Percentiles rank a stretch among this genome's conserved stretches.
These are phyloP conservation scores for Alca torda DNA, from an alignment of 2,797 vertebrate species.

Conservation along the genomic window DNA sequence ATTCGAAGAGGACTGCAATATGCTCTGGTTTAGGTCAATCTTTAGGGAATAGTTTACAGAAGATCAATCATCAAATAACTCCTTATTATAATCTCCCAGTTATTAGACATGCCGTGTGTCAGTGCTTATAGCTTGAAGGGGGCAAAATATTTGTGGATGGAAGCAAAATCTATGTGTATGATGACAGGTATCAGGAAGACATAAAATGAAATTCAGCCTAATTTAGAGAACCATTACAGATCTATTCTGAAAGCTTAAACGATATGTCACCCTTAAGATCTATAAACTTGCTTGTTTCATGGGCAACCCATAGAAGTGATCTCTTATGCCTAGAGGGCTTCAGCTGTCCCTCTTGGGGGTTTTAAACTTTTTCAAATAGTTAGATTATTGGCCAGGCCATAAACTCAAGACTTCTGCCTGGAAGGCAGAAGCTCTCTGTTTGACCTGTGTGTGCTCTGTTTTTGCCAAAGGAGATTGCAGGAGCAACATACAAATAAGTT, in stretches of 20 bases:
- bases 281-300: not conserved
- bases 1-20: not conserved
- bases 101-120: not conserved
- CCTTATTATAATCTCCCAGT: not conserved
- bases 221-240: not conserved
- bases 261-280: not conserved
- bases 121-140: not conserved
- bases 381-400: not conserved
- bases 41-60: not conserved
- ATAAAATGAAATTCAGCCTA: not conserved
- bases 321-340: not conserved
- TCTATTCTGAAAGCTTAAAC: not conserved
- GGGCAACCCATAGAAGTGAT: not conserved
- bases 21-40: not conserved
- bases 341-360: not conserved
- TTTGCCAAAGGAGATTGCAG: not conserved
- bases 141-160: not conserved
- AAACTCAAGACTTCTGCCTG: conserved; percentile 8
- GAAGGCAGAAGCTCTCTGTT: not conserved
- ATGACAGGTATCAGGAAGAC: not conserved
- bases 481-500: not conserved
- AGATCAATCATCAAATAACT: not conserved
- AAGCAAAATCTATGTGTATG: not conserved
- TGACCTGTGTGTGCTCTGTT: not conserved
- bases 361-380: not conserved